These are phyloP conservation scores for Gortyna flavago DNA, from an alignment of 2,888 invertebrate genomes.

Conservation along the genomic window DNA sequence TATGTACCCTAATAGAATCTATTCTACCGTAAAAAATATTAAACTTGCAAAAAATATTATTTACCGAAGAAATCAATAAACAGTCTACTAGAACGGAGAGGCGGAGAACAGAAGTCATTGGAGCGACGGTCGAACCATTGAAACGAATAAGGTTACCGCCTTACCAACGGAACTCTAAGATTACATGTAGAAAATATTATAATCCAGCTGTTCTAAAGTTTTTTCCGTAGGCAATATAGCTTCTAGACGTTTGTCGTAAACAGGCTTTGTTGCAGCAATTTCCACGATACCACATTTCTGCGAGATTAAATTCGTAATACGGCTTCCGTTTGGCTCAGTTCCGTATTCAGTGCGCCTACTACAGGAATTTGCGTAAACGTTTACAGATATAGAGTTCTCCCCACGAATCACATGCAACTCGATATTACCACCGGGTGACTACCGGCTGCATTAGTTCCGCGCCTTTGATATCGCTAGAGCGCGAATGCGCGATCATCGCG, in stretches of 20 bases:
- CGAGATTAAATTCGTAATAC: conserved; percentile 89
- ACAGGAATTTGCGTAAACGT: conserved; percentile 72
- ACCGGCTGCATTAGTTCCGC: background rate
- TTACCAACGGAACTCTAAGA: conserved; percentile 49
- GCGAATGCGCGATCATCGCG: no score
- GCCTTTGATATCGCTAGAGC: conserved; percentile 17
- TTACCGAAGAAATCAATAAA: conserved; percentile 16
- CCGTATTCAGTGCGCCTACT: conserved; percentile 83
- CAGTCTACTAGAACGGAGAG: conserved; percentile 22
- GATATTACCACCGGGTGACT: conserved; percentile 19
- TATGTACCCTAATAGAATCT: background rate
- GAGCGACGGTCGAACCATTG: conserved; percentile 39
- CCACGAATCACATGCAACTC: conserved; percentile 34
- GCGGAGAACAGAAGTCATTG: conserved; percentile 42
- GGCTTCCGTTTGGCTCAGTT: conserved; percentile 82
- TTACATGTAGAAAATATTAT: conserved; percentile 72
- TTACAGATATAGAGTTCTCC: conserved; percentile 61
- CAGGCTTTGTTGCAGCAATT: conserved; percentile 86
- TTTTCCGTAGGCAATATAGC: conserved; percentile 77
- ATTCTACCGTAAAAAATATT: background rate
- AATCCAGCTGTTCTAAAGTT: conserved; percentile 73
- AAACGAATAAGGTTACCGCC: conserved; percentile 40
- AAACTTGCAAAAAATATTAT: conserved; percentile 35
- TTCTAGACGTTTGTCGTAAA: conserved; percentile 83
- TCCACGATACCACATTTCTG: conserved; percentile 87